Percentiles rank a stretch among this genome's conserved stretches.
Conservation (phyloP, 2,113 vertebrate genomes). For the Carassius carassius region DNA sequence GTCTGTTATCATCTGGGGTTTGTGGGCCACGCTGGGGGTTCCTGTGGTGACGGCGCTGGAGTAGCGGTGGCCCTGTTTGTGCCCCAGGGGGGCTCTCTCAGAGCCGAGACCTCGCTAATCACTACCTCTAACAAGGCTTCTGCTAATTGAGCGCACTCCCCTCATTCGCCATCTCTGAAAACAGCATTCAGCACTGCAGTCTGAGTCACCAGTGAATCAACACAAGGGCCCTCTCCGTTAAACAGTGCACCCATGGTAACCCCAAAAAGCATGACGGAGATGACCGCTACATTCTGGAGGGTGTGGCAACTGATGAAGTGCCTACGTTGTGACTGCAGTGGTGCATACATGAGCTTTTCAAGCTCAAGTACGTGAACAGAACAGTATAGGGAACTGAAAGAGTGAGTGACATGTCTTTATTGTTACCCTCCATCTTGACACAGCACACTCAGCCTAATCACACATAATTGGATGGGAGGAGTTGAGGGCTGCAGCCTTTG, state of each 20-base stretch:
- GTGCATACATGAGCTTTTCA: not conserved
- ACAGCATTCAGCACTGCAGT: conserved; percentile 41
- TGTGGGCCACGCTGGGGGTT: conserved; percentile 52
- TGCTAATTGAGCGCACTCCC: conserved; percentile 50
- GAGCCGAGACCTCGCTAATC: conserved; percentile 50
- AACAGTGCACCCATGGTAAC: conserved; percentile 18
- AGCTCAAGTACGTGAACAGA: not conserved
- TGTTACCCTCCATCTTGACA: conserved; percentile 90
- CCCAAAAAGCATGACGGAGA: not conserved
- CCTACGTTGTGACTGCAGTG: not conserved
- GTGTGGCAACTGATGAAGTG: conserved; percentile 32
- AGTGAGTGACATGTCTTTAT: conserved; percentile 50
- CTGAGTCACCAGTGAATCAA: conserved; percentile 45
- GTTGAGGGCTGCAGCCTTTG: conserved; percentile 87
- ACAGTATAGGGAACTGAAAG: not conserved
- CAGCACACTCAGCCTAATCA: conserved; percentile 92
- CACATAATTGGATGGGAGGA: conserved; percentile 93
- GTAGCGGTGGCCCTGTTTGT: conserved; percentile 34
- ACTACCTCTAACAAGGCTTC: conserved; percentile 44
- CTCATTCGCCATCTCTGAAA: conserved; percentile 45
- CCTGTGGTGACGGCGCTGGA: conserved; percentile 31
- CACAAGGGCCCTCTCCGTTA: conserved; percentile 23
- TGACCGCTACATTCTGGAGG: not conserved
- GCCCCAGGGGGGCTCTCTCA: conserved; percentile 49
- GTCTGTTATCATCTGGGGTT: conserved; percentile 54